These are phyloP conservation scores for Rattus rattus DNA, from an alignment of 2,113 vertebrate species.

Conservation along the genomic window DNA sequence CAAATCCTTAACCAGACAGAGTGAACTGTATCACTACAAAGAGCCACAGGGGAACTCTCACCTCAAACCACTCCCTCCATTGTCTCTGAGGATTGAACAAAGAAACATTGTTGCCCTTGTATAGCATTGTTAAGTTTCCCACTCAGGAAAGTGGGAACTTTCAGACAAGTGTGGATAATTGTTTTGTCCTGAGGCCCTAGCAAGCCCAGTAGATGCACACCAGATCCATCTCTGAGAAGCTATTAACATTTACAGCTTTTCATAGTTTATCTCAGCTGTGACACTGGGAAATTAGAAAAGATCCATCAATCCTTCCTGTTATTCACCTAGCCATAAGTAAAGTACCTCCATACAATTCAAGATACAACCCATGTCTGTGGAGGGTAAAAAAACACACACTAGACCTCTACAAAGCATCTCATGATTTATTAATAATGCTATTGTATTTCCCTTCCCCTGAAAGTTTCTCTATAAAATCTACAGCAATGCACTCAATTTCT, in stretches of 20 bases:
- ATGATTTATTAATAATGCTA: neutral
- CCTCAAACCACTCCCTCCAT: conserved; percentile 75
- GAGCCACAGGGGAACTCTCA: conserved; percentile 75
- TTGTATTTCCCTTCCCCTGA: neutral
- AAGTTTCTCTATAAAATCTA: conserved; percentile 1
- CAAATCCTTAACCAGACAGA: conserved; percentile 79
- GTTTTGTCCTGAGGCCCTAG: neutral
- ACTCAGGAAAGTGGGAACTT: neutral
- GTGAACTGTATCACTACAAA: conserved; percentile 75
- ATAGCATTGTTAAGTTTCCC: conserved; percentile 60
- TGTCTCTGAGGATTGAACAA: conserved; percentile 62
- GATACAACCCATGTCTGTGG: neutral
- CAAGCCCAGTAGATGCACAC: neutral
- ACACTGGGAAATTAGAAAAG: conserved; percentile 50
- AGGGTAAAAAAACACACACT: neutral
- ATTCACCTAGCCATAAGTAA: conserved; percentile 38
- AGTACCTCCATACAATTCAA: conserved; percentile 24
- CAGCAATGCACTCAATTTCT: neutral
- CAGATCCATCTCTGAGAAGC: neutral
- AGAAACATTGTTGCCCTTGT: conserved; percentile 41
- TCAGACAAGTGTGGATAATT: conserved; percentile 39
- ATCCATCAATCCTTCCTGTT: neutral
- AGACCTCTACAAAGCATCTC: neutral
- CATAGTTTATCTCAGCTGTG: neutral
- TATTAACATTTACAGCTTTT: conserved; percentile 33